phyloP scores from a whole-genome alignment of 64 coral and sea anemone genomes.

The Actinia tenebrosa region DNA sequence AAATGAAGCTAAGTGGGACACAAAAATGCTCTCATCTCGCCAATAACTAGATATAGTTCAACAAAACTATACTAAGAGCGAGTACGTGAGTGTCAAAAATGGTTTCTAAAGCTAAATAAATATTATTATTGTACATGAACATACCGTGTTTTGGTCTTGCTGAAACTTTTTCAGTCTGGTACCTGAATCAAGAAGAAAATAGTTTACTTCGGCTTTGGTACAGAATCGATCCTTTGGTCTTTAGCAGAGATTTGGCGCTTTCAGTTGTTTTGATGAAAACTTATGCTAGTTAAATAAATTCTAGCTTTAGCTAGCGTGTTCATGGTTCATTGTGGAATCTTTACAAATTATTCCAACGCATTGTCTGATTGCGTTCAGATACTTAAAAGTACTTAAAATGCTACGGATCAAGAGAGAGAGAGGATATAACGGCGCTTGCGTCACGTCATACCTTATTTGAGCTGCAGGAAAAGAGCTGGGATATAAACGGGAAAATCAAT shows the following conservation, averaged over 20 bases:
- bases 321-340: neutral
- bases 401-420: neutral
- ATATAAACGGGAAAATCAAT: too few species aligned
- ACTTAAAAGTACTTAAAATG: neutral
- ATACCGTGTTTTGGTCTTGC: neutral
- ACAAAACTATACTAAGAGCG: too few species aligned
- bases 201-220: neutral
- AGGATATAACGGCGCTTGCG: neutral
- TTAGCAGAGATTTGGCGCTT: neutral
- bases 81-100: neutral
- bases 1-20: too few species aligned
- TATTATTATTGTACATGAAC: neutral
- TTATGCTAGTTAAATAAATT: neutral
- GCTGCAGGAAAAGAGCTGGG: too few species aligned
- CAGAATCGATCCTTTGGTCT: neutral
- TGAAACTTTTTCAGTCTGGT: neutral
- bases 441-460: neutral
- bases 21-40: too few species aligned
- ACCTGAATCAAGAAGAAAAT: neutral
- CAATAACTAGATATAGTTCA: too few species aligned
- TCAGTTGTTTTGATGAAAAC: neutral
- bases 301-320: neutral
- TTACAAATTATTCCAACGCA: neutral
- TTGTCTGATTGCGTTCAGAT: neutral
- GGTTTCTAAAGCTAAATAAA: neutral